A percentile compares a stretch with the other conserved stretches of the same genome.
Conservation (phyloP, 1,140 invertebrate species). For the Aphelenchoides avenae region DNA sequence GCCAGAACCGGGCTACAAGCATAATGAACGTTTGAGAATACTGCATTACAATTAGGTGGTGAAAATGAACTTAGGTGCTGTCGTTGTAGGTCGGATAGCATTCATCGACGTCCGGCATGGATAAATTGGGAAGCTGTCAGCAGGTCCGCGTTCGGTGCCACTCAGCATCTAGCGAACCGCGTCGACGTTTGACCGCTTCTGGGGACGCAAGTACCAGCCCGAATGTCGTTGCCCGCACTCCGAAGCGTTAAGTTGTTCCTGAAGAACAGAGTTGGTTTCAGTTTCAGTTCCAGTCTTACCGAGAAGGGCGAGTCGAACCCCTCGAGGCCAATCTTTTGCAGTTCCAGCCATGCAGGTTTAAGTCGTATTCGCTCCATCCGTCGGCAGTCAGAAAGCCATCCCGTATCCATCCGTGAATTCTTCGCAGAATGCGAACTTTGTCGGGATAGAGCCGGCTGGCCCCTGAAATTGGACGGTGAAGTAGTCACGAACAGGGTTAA, state of each 20-base stretch:
- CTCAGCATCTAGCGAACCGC: too few relatives aligned
- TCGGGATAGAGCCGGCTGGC: slow-evolving; percentile 38
- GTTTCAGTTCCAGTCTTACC: too few relatives aligned
- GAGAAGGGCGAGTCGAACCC: slow-evolving; percentile 17
- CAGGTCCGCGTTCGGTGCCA: slow-evolving; percentile 1
- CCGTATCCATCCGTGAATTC: slow-evolving; percentile 38
- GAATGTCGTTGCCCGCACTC: slow-evolving; percentile 29
- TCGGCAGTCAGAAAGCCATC: slow-evolving; percentile 47
- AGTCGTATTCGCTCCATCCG: slow-evolving; percentile 34
- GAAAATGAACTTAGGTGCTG: too few relatives aligned
- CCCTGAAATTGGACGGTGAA: slow-evolving; percentile 8
- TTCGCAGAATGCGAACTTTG: slow-evolving; percentile 30
- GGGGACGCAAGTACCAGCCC: slow-evolving; percentile 36
- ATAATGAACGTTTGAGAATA: too few relatives aligned
- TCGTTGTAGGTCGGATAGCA: too few relatives aligned
- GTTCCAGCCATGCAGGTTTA: slow-evolving; percentile 52
- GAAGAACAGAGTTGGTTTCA: too few relatives aligned
- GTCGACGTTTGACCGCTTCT: too few relatives aligned
- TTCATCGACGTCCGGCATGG: too few relatives aligned
- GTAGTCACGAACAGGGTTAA: too few relatives aligned
- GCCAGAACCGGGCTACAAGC: too few relatives aligned
- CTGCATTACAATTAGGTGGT: too few relatives aligned
- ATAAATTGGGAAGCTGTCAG: too few relatives aligned
- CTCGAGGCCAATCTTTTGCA: slow-evolving; percentile 5
- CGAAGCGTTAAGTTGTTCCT: slow-evolving; percentile 26